Conservation (phyloP, 2,888 invertebrate genomes). For the Brenthis daphne region DNA sequence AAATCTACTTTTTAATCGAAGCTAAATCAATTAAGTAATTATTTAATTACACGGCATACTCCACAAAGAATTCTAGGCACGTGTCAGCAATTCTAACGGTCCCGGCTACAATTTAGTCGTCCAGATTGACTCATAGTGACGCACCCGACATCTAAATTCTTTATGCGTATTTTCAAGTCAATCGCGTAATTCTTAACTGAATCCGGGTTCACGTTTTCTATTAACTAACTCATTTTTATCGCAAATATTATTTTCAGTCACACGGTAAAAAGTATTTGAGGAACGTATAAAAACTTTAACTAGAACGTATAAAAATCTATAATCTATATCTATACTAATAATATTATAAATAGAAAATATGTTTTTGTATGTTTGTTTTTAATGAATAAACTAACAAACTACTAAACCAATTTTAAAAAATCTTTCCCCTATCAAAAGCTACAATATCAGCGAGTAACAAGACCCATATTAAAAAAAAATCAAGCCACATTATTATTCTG, state of each 20-base stretch:
- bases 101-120: conserved; percentile 27
- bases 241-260: neutral
- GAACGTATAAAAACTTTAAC: no score
- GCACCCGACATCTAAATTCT: conserved; percentile 35
- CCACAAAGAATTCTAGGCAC: conserved; percentile 23
- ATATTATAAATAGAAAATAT: no score
- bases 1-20: no score
- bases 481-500: no score
- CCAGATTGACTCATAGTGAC: conserved; percentile 30
- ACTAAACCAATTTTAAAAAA: no score
- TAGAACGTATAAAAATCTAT: no score
- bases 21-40: conserved; percentile 1
- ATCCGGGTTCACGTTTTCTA: conserved; percentile 30
- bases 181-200: conserved; percentile 22
- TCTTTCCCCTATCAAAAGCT: no score
- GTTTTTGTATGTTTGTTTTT: no score
- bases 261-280: neutral
- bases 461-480: no score
- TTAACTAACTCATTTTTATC: neutral
- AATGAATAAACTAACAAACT: no score
- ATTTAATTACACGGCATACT: neutral
- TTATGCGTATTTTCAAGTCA: conserved; percentile 36
- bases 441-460: no score
- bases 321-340: no score
- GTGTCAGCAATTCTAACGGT: conserved; percentile 29